phyloP scores from a whole-genome alignment of 2,797 vertebrate genomes.

The Syndactyla subalaris region DNA sequence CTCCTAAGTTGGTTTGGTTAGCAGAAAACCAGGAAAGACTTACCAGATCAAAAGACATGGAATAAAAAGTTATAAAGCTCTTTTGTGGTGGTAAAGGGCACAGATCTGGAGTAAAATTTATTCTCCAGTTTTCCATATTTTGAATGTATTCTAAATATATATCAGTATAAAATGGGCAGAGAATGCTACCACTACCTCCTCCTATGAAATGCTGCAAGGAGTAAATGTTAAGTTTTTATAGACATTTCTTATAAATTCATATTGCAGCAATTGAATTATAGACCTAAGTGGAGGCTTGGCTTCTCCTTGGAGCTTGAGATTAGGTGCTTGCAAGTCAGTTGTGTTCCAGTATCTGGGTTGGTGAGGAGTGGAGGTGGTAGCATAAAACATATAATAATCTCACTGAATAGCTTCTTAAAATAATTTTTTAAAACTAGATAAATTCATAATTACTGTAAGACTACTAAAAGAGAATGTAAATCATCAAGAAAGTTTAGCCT shows the following conservation, averaged over 20 bases:
- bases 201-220: neutral
- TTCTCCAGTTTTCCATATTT: neutral
- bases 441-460: neutral
- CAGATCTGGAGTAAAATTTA: neutral
- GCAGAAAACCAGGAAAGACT: neutral
- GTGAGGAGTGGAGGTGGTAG: neutral
- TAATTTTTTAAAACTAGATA: neutral
- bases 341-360: neutral
- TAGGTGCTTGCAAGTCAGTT: neutral
- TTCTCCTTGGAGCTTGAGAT: neutral
- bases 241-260: neutral
- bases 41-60: neutral
- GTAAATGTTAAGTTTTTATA: neutral
- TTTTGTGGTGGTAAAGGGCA: neutral
- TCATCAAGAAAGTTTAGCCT: neutral
- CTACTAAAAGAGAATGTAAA: neutral
- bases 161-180: neutral
- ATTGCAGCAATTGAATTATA: neutral
- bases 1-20: neutral
- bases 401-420: neutral
- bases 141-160: neutral
- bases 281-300: neutral
- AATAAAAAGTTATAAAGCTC: neutral
- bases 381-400: neutral
- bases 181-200: neutral